These are phyloP conservation scores for Caenorhabditis sp. DNA, from an alignment of 2,888 invertebrate genomes.

Conservation along the genomic window DNA sequence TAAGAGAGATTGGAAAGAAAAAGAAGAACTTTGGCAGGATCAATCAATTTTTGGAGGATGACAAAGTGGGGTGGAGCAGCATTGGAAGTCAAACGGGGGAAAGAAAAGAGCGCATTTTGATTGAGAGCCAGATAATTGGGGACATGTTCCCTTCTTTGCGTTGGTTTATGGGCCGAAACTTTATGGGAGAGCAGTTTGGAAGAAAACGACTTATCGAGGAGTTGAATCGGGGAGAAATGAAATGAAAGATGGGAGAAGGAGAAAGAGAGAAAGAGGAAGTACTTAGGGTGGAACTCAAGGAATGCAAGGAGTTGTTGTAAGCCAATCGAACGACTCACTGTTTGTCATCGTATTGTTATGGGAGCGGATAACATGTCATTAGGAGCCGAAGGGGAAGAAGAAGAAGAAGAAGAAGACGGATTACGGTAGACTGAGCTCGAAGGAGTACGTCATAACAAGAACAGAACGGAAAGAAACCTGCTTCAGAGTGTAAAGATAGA, in stretches of 20 bases:
- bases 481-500: too few species aligned
- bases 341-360: slow-evolving; percentile 31
- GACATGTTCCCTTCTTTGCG: slow-evolving; percentile 31
- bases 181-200: neutral
- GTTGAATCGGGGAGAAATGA: slow-evolving; percentile 14
- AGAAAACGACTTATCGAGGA: slow-evolving; percentile 21
- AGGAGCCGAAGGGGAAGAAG: neutral
- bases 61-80: slow-evolving; percentile 23
- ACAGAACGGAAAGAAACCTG: too few species aligned
- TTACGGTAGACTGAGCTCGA: neutral
- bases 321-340: slow-evolving; percentile 12
- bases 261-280: slow-evolving; percentile 10
- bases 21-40: slow-evolving; percentile 23
- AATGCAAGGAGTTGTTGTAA: slow-evolving; percentile 11
- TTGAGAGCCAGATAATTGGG: slow-evolving; percentile 42
- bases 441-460: too few species aligned
- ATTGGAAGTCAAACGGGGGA: neutral
- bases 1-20: too few species aligned
- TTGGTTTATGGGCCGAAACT: slow-evolving; percentile 43
- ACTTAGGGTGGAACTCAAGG: slow-evolving; percentile 1
- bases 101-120: slow-evolving; percentile 19
- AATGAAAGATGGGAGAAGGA: neutral
- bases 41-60: slow-evolving; percentile 34
- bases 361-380: neutral
- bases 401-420: neutral